A percentile compares a stretch with the other conserved stretches of the same genome.
Evolutionary conservation across 2,113 vertebrate species (phyloP).

Genomic region (Poeciliopsis occidentalis): DNA sequence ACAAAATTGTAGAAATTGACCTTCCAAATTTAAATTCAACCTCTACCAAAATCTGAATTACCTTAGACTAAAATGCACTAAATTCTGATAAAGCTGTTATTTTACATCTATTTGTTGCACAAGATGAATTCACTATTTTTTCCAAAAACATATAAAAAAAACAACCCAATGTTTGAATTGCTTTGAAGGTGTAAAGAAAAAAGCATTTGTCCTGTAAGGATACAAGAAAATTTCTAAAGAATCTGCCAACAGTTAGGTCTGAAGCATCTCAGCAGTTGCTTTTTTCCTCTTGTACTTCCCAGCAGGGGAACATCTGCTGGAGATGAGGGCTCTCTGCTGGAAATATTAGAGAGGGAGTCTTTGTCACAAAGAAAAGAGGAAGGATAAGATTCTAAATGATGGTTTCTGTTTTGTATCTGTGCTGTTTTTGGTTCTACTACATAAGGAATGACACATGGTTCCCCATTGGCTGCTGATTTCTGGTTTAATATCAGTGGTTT

Average conservation of each 20-base stretch:
- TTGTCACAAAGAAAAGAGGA: too few relatives aligned
- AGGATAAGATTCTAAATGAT: too few relatives aligned
- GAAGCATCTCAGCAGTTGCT: neutral
- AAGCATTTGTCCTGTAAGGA: neutral
- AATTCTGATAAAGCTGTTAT: neutral
- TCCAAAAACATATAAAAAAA: neutral
- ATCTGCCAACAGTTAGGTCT: neutral
- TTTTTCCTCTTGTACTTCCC: neutral
- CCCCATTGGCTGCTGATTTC: neutral
- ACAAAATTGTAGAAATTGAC: neutral
- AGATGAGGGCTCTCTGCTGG: neutral
- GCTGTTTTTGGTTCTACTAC: too few relatives aligned
- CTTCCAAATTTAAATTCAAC: too few relatives aligned
- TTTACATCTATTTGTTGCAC: neutral
- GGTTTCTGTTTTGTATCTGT: too few relatives aligned
- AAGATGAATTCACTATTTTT: neutral
- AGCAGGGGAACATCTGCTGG: neutral
- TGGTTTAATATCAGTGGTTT: neutral
- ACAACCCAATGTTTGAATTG: neutral
- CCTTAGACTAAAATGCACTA: too few relatives aligned
- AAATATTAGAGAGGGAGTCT: neutral
- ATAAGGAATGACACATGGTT: neutral
- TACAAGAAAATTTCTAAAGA: neutral
- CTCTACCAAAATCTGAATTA: too few relatives aligned
- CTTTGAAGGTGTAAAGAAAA: neutral